Evolutionary conservation across 2,113 vertebrate species (phyloP), one percentile per base, ranked within the genome.

Genomic region (Ctenomys sociabilis): DNA sequence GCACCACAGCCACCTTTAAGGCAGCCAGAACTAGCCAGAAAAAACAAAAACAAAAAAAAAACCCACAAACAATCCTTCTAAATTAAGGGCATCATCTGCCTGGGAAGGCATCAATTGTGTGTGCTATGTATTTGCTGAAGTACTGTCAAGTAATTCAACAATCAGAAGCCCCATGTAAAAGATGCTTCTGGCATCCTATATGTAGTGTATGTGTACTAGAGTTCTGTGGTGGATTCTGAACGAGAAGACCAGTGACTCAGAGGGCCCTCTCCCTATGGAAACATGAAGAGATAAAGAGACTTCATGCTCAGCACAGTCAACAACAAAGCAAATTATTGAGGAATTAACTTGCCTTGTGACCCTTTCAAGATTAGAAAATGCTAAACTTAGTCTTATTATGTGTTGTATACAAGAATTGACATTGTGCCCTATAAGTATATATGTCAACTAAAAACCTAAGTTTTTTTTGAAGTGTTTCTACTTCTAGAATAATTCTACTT

Each of bases 401-500:
- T 32, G 22, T 35, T 85, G 30, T 30, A 49, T 11, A 80, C 30
- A 35, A 35, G 28, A 16, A 52, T 1, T 80, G 28, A 80, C 52
- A 52, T 80, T 68, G 43, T 49, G 49, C 1, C 84, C 61, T 19
- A 49, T 85, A 32, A 54, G 32, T 52, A 80, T 35, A 52, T 75
- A 37, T 6, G n/a, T n/a, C n/a, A n/a, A n/a, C n/a, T n/a, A n/a
- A n/a, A n/a, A n/a, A n/a, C n/a, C n/a, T n/a, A n/a, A n/a, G n/a
- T n/a, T n/a, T n/a, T n/a, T n/a, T n/a, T 89, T 92, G 32, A 89
- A 93, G 78, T 32, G 35, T 84, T 94, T 63, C 35, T 21, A 89
- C 54, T 95, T 95, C 72, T 26, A 94, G 30, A 91, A 94, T 43
- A 91, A 89, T 84, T 78, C 12, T 64, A 21, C 63, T 90, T 95